These are phyloP conservation scores for Cyanistes caeruleus DNA, from an alignment of 2,113 vertebrate genomes.

Conservation along the genomic window DNA sequence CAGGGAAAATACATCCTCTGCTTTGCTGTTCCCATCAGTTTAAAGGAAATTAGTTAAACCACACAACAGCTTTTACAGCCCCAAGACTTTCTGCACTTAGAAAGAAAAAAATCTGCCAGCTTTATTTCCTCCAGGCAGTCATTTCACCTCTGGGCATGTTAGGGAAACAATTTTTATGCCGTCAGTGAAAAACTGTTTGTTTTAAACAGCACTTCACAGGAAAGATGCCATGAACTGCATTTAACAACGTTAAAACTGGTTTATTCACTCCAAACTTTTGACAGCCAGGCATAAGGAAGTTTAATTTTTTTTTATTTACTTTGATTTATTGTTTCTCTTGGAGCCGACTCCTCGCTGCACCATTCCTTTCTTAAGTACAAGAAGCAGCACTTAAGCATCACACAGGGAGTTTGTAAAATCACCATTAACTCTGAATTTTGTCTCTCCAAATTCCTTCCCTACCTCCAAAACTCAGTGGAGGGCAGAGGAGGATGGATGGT, in stretches of 20 bases:
- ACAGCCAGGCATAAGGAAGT: not conserved
- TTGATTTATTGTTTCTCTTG: not conserved
- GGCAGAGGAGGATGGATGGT: not conserved
- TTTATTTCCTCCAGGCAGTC: not conserved
- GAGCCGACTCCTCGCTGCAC: not conserved
- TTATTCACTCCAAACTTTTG: not conserved
- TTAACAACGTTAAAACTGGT: not conserved
- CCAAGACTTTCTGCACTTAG: not conserved
- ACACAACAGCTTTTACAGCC: conserved; percentile 8
- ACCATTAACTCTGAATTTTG: not conserved
- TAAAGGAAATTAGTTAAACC: conserved; percentile 13
- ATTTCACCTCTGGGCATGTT: not conserved
- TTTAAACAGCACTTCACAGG: not conserved
- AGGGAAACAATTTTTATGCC: not conserved
- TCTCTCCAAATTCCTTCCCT: not conserved
- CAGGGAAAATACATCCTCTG: not conserved
- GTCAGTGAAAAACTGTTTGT: not conserved
- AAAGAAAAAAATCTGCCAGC: not conserved
- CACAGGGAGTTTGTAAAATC: not conserved
- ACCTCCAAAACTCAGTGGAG: not conserved
- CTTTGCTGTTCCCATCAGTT: not conserved
- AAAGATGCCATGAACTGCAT: not conserved
- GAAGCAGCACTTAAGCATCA: not conserved
- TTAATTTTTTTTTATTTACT: not conserved
- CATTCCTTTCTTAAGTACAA: not conserved